Percentiles rank a stretch among this genome's conserved stretches.
Evolutionary conservation across 2,113 vertebrate genomes (phyloP).

Genomic region (Antechinus flavipes): DNA sequence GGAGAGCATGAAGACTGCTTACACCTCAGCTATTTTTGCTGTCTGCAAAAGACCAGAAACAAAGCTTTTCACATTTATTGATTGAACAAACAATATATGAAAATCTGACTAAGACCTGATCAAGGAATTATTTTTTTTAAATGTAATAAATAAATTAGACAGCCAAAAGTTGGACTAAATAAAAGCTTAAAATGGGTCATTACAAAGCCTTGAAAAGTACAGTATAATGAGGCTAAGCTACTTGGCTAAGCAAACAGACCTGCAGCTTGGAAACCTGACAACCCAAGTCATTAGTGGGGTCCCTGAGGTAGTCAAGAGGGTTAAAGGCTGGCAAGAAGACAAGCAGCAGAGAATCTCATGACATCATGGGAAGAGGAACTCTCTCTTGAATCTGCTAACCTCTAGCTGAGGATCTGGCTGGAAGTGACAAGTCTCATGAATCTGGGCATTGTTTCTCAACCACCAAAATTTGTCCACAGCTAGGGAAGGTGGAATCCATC

Average conservation of each 20-base stretch:
- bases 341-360: background rate
- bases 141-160: background rate
- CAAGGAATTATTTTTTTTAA: background rate
- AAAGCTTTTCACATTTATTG: conserved; percentile 14
- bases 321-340: conserved; percentile 1
- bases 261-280: background rate
- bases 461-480: background rate
- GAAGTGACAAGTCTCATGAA: background rate
- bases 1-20: conserved; percentile 44
- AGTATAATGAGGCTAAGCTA: background rate
- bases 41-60: background rate
- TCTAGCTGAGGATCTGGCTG: background rate
- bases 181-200: background rate
- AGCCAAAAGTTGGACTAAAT: background rate
- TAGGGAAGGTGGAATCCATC: background rate
- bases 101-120: conserved; percentile 21
- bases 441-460: conserved; percentile 1
- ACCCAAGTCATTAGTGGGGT: background rate
- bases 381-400: conserved; percentile 1
- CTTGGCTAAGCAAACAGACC: background rate
- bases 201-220: background rate
- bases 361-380: background rate
- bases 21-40: background rate
- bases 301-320: background rate
- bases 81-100: conserved; percentile 20